Conservation (phyloP, 2,888 invertebrate genomes). For the Polydesmus complanatus region DNA sequence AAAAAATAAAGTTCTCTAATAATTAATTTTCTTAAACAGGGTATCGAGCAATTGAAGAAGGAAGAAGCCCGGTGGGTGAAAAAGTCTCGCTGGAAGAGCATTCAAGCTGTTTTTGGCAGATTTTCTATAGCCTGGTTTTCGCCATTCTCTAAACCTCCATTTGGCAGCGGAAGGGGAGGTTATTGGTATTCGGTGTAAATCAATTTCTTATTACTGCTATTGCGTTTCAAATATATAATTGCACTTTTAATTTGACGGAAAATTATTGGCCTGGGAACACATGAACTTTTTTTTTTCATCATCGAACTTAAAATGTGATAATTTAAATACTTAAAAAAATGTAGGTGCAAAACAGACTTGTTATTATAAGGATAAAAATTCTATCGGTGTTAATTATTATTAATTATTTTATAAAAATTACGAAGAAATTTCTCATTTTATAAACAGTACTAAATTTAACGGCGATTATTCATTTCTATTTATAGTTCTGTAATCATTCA, state of each 20-base stretch:
- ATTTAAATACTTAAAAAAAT: not conserved
- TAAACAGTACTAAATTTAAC: too few species aligned
- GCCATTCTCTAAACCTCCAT: conserved; percentile 71
- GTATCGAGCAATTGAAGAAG: conserved; percentile 92
- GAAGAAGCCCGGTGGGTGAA: conserved; percentile 87
- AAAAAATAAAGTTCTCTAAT: conserved; percentile 14
- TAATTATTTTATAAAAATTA: not conserved
- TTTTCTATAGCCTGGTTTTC: conserved; percentile 91
- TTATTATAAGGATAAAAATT: not conserved
- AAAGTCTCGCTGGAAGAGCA: conserved; percentile 84
- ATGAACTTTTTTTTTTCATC: too few species aligned
- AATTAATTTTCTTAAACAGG: conserved; percentile 40
- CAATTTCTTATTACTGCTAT: not conserved
- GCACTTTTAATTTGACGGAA: not conserved
- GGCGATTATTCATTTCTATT: too few species aligned
- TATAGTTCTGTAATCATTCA: too few species aligned
- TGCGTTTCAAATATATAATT: not conserved
- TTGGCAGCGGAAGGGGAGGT: conserved; percentile 44
- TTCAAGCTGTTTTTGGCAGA: conserved; percentile 91
- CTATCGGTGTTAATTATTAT: not conserved
- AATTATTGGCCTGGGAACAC: too few species aligned
- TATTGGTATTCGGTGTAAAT: conserved; percentile 70
- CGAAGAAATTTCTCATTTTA: not conserved
- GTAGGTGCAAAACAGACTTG: not conserved
- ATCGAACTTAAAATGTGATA: not conserved